Base-by-base conservation (phyloP, 2,113 vertebrate species). In the Zosterops lateralis region DNA sequence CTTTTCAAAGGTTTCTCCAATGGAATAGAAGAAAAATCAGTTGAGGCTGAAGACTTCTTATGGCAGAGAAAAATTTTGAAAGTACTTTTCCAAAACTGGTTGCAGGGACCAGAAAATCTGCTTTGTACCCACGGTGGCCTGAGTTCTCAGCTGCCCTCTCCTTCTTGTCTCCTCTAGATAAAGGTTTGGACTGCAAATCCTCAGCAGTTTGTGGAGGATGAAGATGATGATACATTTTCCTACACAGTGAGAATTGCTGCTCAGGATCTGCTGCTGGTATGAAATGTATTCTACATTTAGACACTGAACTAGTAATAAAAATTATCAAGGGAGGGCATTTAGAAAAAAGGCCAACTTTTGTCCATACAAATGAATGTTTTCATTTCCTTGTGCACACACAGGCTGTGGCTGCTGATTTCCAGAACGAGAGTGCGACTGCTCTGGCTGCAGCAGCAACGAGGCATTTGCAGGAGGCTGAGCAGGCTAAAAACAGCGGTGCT, bases 171-270 rank as follows among this genome's bases (percentile, higher is more conserved):
- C 18, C 40, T 25, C 45, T 73, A 99, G 99, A 99, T 99, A 89
- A 99, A 99, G 95, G 99, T 99, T 38, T 99, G 99, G 99, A 99
- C 99, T 0, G 99, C 99, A 3, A 99, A 99, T 96, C 99, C 99
- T 3, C 99, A 99, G 84, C 99, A 99, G 75, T 99, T 99, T 97
- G 99, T 99, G 38, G 99, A 99, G 93, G 99, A 99, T 64, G 99
- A 99, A 94, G 99, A 99, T 83, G 99, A 99, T 38, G 99, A 99
- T 71, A 99, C 99, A 2, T 99, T 99, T 96, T 99, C 99, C 32
- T 99, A 99, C 74, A 99, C 99, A 14, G 99, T 99, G 90, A 98
- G 99, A 94, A 99, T 99, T 79, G 99, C 99, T 71, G 99, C 99
- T 38, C 99, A 99, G 95, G 99, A 99, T 94, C 98, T 99, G 56